Base-by-base conservation (phyloP, 2,797 vertebrate species). In the Fistularia tabacaria region DNA sequence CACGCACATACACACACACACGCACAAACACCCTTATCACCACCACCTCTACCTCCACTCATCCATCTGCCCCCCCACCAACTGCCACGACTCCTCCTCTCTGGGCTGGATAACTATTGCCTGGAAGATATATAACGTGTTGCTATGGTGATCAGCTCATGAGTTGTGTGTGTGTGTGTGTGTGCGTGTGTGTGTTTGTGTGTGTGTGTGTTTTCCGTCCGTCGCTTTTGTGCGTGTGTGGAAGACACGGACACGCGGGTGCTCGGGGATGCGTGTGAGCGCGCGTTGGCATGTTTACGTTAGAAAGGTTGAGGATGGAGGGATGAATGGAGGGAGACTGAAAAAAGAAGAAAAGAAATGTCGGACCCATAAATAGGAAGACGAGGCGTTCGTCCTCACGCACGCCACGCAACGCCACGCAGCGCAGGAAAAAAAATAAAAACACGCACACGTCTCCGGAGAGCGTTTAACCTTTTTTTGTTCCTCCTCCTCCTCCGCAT, bases 91-190 rank as follows among this genome's bases (percentile, higher is more conserved):
- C 71, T 70, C 77, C 80, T 66, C 71, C 62, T 83, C 66, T 73
- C 66, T 46, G 66, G 79, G 66, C 77, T 81, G 77, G 81, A 85
- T 86, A 87, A 89, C 87, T 87, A 81, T 80, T 86, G 83, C 84
- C 85, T 81, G 81, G 83, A 25, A 87, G 88, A 90, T 85, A 88
- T 86, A 86, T 86, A 90, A 87, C 75, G 83, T 90, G 91, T 92
- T 92, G 88, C 90, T 86, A 91, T 91, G 91, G 91, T 85, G 89
- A 92, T 88, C 73, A 73, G 77, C 80, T 85, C 46, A 13, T 79
- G 74, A 56, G 53, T 56, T 67, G 55, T 54, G 44, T 53, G 63
- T 64, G 58, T 70, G 57, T 64, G 63, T 74, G 73, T 72, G 61
- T 85, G 83, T 76, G 76, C 82, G 70, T 25, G 25, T 25, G 25